Conservation (phyloP, 35 echinoderm and acorn worm species). For the Patiria miniata region DNA sequence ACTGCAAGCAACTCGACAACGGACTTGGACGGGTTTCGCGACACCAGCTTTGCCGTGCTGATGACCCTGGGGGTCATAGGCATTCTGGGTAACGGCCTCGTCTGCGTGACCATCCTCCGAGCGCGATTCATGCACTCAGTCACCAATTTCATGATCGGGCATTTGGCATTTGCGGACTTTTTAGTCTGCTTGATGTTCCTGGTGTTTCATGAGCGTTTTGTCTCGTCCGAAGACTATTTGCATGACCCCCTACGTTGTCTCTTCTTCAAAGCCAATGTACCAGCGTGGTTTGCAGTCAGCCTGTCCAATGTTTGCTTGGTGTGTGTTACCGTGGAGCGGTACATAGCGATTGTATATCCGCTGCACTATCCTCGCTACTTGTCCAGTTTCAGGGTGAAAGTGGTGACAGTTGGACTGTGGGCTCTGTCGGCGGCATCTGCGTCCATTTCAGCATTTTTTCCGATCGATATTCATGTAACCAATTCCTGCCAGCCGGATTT, state of each 20-base stretch:
- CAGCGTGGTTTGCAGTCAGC: conserved; percentile 78
- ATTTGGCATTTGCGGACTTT: conserved; percentile 80
- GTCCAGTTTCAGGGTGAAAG: conserved; percentile 58
- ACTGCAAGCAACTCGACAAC: too few species aligned
- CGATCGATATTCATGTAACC: conserved; percentile 68
- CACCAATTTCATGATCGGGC: conserved; percentile 88
- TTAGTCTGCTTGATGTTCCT: conserved; percentile 70
- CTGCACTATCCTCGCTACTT: conserved; percentile 77
- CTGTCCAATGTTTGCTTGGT: conserved; percentile 77
- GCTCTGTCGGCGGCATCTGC: too few species aligned
- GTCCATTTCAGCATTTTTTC: not conserved
- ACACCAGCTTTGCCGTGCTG: not conserved
- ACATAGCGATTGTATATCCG: conserved; percentile 85
- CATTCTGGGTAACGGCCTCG: conserved; percentile 75
- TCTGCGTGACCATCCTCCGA: conserved; percentile 76
- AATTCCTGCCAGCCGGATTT: conserved; percentile 32
- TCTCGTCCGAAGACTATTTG: too few species aligned
- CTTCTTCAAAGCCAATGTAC: conserved; percentile 59
- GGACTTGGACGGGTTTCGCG: too few species aligned
- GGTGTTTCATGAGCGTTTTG: conserved; percentile 50
- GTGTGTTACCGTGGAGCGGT: conserved; percentile 87
- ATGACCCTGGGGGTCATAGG: conserved; percentile 58
- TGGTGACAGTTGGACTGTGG: conserved; percentile 41
- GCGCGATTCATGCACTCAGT: conserved; percentile 78
- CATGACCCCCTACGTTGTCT: too few species aligned